These are phyloP conservation scores for Trichogramma evanescens DNA, from an alignment of 2,888 invertebrate genomes.

Conservation along the genomic window DNA sequence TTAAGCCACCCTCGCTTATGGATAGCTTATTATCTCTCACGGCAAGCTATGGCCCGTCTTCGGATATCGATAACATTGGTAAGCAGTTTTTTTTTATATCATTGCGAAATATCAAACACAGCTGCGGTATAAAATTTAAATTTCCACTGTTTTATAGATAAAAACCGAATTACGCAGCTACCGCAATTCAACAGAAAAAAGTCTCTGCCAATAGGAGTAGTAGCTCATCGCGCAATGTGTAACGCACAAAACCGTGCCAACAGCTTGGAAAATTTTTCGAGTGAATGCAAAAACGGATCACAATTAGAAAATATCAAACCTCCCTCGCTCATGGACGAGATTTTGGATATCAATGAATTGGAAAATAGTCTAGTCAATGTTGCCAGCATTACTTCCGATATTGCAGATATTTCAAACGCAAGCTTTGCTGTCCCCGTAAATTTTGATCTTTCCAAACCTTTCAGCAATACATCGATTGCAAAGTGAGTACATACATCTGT, in stretches of 20 bases:
- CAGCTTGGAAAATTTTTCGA: slow-evolving; percentile 59
- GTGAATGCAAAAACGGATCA: slow-evolving; percentile 52
- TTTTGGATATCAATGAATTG: slow-evolving; percentile 56
- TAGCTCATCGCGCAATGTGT: slow-evolving; percentile 66
- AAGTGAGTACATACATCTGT: slow-evolving; percentile 23
- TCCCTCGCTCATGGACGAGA: slow-evolving; percentile 71
- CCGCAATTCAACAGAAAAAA: slow-evolving; percentile 53
- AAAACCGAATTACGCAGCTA: slow-evolving; percentile 21
- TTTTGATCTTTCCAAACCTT: slow-evolving; percentile 56
- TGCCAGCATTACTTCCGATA: slow-evolving; percentile 74
- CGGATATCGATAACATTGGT: slow-evolving; percentile 1
- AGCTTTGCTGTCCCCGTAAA: slow-evolving; percentile 35
- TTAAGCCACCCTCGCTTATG: slow-evolving; percentile 72
- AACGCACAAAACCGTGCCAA: slow-evolving; percentile 50
- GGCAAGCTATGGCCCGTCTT: slow-evolving; percentile 39
- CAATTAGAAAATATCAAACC: slow-evolving; percentile 78
- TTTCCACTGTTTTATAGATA: slow-evolving; percentile 19
- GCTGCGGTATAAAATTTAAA: not conserved
- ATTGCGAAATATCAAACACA: not conserved
- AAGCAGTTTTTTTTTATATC: not conserved
- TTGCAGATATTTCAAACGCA: slow-evolving; percentile 51
- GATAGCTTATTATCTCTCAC: slow-evolving; percentile 59
- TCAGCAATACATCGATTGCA: slow-evolving; percentile 49
- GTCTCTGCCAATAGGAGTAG: slow-evolving; percentile 62
- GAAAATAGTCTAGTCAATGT: slow-evolving; percentile 79